Evolutionary conservation across 1,140 invertebrate genomes (phyloP).

Genomic region (Varroa destructor): DNA sequence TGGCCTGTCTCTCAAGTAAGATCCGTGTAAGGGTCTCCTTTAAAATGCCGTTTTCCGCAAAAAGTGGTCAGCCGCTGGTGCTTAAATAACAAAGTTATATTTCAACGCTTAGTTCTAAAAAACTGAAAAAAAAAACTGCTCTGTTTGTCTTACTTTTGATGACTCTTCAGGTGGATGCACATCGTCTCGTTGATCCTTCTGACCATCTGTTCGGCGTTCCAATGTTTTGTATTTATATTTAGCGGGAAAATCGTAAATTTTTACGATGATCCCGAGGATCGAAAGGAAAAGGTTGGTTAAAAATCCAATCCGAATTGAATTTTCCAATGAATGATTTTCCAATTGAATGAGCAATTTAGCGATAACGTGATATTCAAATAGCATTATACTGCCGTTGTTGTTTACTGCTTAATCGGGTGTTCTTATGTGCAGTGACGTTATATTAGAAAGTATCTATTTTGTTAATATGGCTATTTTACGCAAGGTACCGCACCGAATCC

Average conservation of each 20-base stretch:
- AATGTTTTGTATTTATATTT: not conserved
- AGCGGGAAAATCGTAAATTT: slow-evolving; percentile 10
- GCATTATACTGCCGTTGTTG: too few relatives aligned
- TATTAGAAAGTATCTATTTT: too few relatives aligned
- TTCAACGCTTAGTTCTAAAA: not conserved
- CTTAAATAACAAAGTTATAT: not conserved
- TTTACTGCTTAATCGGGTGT: too few relatives aligned
- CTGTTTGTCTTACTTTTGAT: not conserved
- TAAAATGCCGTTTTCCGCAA: not conserved
- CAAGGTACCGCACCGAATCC: too few relatives aligned
- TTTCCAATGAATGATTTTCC: too few relatives aligned
- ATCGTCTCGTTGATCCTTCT: not conserved
- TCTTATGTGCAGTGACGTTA: too few relatives aligned
- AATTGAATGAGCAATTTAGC: too few relatives aligned
- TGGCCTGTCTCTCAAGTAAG: too few relatives aligned
- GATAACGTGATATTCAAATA: too few relatives aligned
- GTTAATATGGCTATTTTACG: too few relatives aligned
- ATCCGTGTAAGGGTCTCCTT: too few relatives aligned
- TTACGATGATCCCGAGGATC: slow-evolving; percentile 7
- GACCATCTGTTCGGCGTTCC: slow-evolving; percentile 6
- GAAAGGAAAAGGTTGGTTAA: not conserved
- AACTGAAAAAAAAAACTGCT: not conserved
- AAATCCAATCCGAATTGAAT: too few relatives aligned
- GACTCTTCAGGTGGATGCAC: not conserved
- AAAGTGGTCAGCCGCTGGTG: not conserved